Evolutionary conservation across 2,888 invertebrate species (phyloP).

Genomic region (Proisotoma minuta): DNA sequence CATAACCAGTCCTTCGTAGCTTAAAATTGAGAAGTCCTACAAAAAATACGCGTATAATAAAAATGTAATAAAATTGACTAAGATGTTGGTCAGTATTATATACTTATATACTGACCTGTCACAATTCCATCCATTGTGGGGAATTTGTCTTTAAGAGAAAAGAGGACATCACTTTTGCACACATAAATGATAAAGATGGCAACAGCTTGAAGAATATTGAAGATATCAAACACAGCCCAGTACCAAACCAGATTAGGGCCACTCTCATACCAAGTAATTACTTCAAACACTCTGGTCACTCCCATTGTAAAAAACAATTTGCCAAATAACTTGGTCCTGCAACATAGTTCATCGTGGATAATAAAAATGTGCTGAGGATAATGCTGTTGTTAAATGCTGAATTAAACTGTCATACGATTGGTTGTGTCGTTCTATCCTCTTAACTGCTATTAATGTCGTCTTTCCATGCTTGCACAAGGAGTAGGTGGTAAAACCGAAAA

Average conservation of each 20-base stretch:
- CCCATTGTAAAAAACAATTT: slow-evolving; percentile 46
- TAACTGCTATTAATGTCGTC: slow-evolving; percentile 26
- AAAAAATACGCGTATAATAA: not conserved
- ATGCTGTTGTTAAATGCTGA: not conserved
- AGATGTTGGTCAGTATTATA: too few species aligned
- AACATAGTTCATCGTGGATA: not conserved
- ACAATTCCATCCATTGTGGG: too few species aligned
- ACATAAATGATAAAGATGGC: slow-evolving; percentile 45
- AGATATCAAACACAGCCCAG: slow-evolving; percentile 42
- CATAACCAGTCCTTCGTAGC: not conserved
- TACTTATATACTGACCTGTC: too few species aligned
- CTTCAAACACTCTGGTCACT: slow-evolving; percentile 39
- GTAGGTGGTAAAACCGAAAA: slow-evolving; percentile 38
- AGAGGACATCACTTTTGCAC: slow-evolving; percentile 42
- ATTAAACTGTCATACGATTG: slow-evolving; percentile 34
- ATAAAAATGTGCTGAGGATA: not conserved
- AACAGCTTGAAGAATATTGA: slow-evolving; percentile 44
- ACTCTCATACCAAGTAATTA: slow-evolving; percentile 37
- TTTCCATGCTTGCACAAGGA: slow-evolving; percentile 24
- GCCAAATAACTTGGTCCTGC: slow-evolving; percentile 37
- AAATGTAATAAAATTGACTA: not conserved
- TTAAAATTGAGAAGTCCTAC: not conserved
- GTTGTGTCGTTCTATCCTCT: slow-evolving; percentile 22
- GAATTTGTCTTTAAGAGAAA: slow-evolving; percentile 20
- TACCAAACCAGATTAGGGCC: slow-evolving; percentile 36